A percentile compares a stretch with the other conserved stretches of the same genome.
phyloP scores from a whole-genome alignment of 2,113 vertebrate species.

The Forbesichthys agassizii region DNA sequence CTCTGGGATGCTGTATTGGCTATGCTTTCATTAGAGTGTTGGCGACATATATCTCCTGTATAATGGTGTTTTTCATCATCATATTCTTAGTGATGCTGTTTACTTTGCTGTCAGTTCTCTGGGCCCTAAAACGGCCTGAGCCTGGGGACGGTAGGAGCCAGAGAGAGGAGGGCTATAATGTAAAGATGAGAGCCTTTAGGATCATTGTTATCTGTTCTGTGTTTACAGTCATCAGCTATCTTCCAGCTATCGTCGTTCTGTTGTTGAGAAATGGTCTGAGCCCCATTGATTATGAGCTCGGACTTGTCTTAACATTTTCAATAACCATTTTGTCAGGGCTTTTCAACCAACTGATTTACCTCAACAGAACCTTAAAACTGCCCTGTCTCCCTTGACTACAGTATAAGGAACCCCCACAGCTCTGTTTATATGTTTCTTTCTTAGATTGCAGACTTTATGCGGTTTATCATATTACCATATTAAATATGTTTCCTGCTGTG shows the following conservation, averaged over 20 bases:
- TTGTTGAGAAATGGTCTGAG: background rate
- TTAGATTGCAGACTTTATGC: no score
- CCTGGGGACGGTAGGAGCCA: no score
- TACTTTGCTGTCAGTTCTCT: no score
- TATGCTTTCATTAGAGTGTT: no score
- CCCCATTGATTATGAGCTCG: background rate
- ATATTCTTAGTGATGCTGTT: conserved; percentile 6
- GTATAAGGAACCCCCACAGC: no score
- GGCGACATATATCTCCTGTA: conserved; percentile 1
- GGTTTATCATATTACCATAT: no score
- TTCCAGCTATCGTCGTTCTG: background rate
- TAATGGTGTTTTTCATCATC: accelerated
- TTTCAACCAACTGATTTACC: background rate
- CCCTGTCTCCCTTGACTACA: background rate
- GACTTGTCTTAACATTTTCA: background rate
- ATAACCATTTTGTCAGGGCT: background rate
- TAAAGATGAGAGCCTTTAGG: no score
- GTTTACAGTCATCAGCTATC: background rate
- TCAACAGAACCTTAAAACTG: background rate
- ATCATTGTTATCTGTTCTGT: no score
- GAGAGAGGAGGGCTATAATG: no score
- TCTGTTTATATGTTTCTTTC: no score
- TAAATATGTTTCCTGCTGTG: no score
- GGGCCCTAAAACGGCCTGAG: no score
- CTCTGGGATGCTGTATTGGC: background rate